Base-by-base conservation (phyloP, 2,888 invertebrate genomes). In the Aelia acuminata region DNA sequence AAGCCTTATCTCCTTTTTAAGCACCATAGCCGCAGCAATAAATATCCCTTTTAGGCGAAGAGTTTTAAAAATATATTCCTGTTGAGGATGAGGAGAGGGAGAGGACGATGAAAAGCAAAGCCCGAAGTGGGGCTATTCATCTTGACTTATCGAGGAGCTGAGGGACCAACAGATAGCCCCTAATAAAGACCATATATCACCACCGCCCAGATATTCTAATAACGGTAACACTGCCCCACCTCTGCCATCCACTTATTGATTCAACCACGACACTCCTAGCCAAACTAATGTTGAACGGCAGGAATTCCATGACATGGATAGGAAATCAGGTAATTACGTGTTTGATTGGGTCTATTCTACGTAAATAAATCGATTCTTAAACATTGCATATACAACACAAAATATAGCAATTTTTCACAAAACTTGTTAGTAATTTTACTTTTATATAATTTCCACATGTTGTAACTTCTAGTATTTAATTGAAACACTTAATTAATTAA, bases 131-230 rank as follows among this genome's bases (percentile, higher is more conserved):
- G 35, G 18, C 63, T 35, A 70, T 70, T 70, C 63, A 70, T 70
- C 63, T 70, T 70, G 63, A 70, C 63, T 70, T 70, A 70, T 70
- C 63, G 63, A 70, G 63, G 63, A 70, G 31, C 63, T 70, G 31
- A 10, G 35, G 63, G 63, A 70, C 63, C 31, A 70, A 35, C 31
- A 70, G 63, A 70, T 70, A 70, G 63, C 63, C 63, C 53, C 63
- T 70, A 70, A 70, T 70, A 70, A 70, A 70, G 63, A 70, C 63
- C 63, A 70, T 70, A 70, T 70, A 70, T 70, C 63, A 70, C 63
- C 31, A 11, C 5, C 18, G 2, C 18, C 31, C 31, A 70, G 63
- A 70, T 70, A 70, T 70, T 70, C 63, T 70, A 70, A 70, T 70
- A 70, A 70, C 63, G 35, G 63, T 70, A 35, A 70, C 63, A 35